A percentile compares a stretch with the other conserved stretches of the same genome.
Conservation (phyloP, 2,888 invertebrate species). For the Eristalis arbustorum region DNA sequence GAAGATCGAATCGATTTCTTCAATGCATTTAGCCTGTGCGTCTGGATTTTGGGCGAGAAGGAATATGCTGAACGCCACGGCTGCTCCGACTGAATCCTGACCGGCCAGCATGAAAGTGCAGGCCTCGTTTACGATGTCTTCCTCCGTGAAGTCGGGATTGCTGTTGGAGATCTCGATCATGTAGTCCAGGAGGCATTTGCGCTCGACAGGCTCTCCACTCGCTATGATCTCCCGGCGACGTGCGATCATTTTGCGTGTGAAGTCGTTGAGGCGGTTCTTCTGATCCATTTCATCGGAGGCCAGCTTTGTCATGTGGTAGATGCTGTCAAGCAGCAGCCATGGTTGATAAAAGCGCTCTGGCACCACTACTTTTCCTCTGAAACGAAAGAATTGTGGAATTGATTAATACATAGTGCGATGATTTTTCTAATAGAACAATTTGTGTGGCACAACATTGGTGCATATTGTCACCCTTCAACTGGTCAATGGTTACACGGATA, state of each 20-base stretch:
- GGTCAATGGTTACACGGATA: too few species aligned
- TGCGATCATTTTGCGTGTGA: constrained; percentile 80
- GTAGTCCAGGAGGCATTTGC: constrained; percentile 81
- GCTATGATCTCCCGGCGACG: constrained; percentile 75
- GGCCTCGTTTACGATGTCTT: constrained; percentile 83
- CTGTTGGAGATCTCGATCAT: constrained; percentile 82
- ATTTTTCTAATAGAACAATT: too few species aligned
- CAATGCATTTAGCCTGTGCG: constrained; percentile 80
- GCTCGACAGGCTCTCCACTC: constrained; percentile 71
- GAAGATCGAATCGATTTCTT: constrained; percentile 81
- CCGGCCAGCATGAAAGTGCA: constrained; percentile 85
- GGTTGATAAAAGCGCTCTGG: constrained; percentile 82
- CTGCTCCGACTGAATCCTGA: constrained; percentile 84
- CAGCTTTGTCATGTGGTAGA: constrained; percentile 82
- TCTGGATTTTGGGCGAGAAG: constrained; percentile 82
- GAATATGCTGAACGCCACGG: constrained; percentile 82
- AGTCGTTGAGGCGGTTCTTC: constrained; percentile 80
- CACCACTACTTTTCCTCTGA: constrained; percentile 82
- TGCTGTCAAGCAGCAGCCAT: constrained; percentile 82
- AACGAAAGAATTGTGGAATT: constrained; percentile 33
- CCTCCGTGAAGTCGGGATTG: constrained; percentile 81
- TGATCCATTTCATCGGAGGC: constrained; percentile 82
- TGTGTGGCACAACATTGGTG: too few species aligned
- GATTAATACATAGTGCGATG: too few species aligned
- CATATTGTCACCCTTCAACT: too few species aligned